Evolutionary conservation across 2,113 vertebrate genomes (phyloP).

Genomic region (Oenanthe oenanthe): DNA sequence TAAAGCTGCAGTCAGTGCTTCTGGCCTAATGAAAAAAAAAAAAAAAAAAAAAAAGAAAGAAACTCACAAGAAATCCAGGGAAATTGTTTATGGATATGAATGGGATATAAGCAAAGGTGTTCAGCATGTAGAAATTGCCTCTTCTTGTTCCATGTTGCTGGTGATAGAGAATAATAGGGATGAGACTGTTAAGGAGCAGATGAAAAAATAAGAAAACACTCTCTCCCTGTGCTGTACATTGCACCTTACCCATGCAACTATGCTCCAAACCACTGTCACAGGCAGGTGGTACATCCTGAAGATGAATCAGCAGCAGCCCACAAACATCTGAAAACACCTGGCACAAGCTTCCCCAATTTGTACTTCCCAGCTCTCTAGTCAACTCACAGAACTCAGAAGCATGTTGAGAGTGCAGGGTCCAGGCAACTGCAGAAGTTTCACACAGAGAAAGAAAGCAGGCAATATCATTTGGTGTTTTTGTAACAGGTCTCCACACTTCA

Average conservation of each 20-base stretch:
- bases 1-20: background rate
- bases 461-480: background rate
- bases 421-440: background rate
- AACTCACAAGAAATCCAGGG: background rate
- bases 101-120: background rate
- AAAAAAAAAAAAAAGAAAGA: background rate
- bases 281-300: constrained; percentile 20
- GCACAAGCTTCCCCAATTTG: background rate
- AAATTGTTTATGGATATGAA: background rate
- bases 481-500: background rate
- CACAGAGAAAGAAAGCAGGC: background rate
- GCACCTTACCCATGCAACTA: background rate
- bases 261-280: background rate
- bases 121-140: background rate
- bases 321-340: constrained; percentile 33
- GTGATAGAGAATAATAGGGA: background rate
- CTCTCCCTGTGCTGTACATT: background rate
- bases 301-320: background rate
- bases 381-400: background rate
- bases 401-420: background rate
- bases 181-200: background rate
- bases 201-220: background rate
- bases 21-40: background rate
- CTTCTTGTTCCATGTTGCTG: background rate
- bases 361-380: background rate